Conservation (phyloP, 2,888 invertebrate species). For the Drosophila flavopinicola region DNA sequence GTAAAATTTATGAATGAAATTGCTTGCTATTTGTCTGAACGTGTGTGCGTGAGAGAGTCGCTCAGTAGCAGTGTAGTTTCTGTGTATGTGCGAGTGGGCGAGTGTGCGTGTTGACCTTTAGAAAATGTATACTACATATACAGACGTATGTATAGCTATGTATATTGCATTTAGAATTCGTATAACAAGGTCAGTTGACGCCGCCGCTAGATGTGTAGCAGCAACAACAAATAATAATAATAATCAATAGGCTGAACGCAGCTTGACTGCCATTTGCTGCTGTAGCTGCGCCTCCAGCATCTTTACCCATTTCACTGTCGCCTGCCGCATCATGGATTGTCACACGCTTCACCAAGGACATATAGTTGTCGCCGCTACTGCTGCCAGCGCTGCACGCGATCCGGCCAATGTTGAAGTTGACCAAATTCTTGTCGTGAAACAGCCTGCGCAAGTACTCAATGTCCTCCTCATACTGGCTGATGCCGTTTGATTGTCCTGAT, state of each 20-base stretch:
- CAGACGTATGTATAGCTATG: slow-evolving; percentile 30
- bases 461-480: slow-evolving; percentile 70
- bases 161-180: slow-evolving; percentile 73
- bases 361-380: slow-evolving; percentile 83
- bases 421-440: slow-evolving; percentile 60
- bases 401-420: slow-evolving; percentile 71
- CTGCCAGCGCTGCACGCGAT: slow-evolving; percentile 80
- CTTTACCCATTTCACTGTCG: slow-evolving; percentile 28
- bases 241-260: slow-evolving; percentile 54
- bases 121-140: slow-evolving; percentile 68
- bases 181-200: slow-evolving; percentile 69
- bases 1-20: slow-evolving; percentile 77
- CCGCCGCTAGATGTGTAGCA: slow-evolving; percentile 47
- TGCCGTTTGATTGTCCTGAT: slow-evolving; percentile 39
- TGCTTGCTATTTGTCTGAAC: slow-evolving; percentile 20
- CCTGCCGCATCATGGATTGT: slow-evolving; percentile 60
- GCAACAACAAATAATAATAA: slow-evolving; percentile 28
- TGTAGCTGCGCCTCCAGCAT: slow-evolving; percentile 12
- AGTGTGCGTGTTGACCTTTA: slow-evolving; percentile 71
- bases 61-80: slow-evolving; percentile 27
- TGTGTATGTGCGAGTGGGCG: slow-evolving; percentile 35
- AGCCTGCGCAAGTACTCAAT: slow-evolving; percentile 72
- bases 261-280: slow-evolving; percentile 17
- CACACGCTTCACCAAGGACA: slow-evolving; percentile 83
- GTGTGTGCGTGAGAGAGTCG: slow-evolving; percentile 36